Base-by-base conservation (phyloP, 2,797 vertebrate genomes). In the Paratrypauchen microcephalus region DNA sequence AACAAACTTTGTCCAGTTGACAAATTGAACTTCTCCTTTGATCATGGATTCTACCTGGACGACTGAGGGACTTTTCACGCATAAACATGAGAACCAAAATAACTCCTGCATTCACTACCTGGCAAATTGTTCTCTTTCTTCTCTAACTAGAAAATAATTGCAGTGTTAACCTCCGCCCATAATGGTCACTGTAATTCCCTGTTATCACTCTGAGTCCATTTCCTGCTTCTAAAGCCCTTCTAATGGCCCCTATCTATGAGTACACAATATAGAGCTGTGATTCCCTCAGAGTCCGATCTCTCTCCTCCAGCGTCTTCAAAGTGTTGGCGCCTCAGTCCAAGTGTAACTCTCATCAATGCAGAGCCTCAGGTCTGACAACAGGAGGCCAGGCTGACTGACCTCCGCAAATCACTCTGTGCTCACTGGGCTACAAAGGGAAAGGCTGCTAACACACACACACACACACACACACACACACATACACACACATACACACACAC, bases 271-370 rank as follows among this genome's bases (percentile, higher is more conserved):
- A 47, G 62, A 78, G 76, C 68, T 64, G 15, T 60, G 82, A 81
- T 84, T 84, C 76, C 79, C 74, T 67, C 75, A 70, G 78, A 80
- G 69, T 62, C 63, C 79, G 80, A 63, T 62, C 66, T 45, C 32
- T 52, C 67, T 74, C 65, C 75, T 74, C 72, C 70, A 32, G 65
- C 73, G 71, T 75, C 83, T 87, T 86, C 81, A 86, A 84, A 89
- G 83, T 68, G 32, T 70, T 62, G 66, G 73, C 58, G 79, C 56
- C 55, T 7, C 63, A 67, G 74, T 72, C 66, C 67, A 63, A 77
- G 77, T 45, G 39, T 50, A 82, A 82, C 78, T 70, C 57, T 67
- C 71, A 63, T 78, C 72, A 73, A 65, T 41, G 45, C 18, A 24
- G 50, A 36, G 67, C 50, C 50, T 69, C 26, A 59, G 73, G 50